These are phyloP conservation scores for Archilochus colubris DNA, from an alignment of 2,113 vertebrate species.

Conservation along the genomic window DNA sequence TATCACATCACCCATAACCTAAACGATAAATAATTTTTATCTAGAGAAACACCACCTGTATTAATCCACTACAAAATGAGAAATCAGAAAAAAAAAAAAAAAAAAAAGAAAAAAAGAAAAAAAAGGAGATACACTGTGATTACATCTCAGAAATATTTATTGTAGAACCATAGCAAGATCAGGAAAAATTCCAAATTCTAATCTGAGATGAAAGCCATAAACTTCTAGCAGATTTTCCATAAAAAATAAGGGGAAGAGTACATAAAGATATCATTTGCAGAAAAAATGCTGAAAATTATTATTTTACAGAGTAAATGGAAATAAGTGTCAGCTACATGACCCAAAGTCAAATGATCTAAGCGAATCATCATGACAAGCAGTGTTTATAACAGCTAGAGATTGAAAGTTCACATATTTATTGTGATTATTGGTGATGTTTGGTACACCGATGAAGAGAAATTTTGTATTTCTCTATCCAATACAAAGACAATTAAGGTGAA, in stretches of 20 bases:
- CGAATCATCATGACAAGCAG: not conserved
- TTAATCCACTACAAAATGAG: not conserved
- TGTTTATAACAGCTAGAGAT: not conserved
- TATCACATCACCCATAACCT: not conserved
- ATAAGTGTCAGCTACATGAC: not conserved
- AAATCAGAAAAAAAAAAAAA: not conserved
- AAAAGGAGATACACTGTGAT: not conserved
- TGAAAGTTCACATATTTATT: not conserved
- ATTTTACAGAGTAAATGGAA: not conserved
- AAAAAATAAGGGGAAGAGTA: not conserved
- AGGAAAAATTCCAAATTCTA: not conserved
- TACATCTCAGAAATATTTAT: not conserved
- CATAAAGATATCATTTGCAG: not conserved
- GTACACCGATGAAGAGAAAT: not conserved
- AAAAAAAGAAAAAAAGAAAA: not conserved
- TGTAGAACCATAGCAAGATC: not conserved
- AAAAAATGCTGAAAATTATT: not conserved
- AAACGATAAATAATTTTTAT: not conserved
- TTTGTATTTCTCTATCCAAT: not conserved
- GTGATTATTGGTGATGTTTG: accelerated
- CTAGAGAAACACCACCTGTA: not conserved
- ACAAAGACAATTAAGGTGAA: not conserved
- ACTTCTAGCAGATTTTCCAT: not conserved
- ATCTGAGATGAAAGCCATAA: not conserved
- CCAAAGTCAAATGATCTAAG: not conserved